These are phyloP conservation scores for Drosophila kuntzei DNA, from an alignment of 2,888 invertebrate species.

Conservation along the genomic window DNA sequence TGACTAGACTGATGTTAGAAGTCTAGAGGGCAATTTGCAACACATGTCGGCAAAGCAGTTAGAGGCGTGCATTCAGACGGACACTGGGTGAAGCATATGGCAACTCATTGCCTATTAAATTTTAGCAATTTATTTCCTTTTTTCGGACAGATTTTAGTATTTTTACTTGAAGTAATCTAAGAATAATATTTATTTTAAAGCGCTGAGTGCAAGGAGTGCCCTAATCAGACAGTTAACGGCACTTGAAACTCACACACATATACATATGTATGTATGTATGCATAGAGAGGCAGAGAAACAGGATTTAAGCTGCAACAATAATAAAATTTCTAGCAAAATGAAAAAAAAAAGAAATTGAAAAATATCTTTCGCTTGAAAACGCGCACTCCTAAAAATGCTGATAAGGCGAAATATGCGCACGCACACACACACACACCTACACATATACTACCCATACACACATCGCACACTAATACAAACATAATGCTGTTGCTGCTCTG, in stretches of 20 bases:
- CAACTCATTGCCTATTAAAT: conserved; percentile 68
- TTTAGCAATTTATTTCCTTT: conserved; percentile 65
- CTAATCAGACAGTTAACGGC: conserved; percentile 80
- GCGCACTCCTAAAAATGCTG: conserved; percentile 75
- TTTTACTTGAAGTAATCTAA: conserved; percentile 74
- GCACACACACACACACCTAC: conserved; percentile 37
- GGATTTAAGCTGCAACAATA: conserved; percentile 82
- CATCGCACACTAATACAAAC: conserved; percentile 34
- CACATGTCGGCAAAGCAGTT: conserved; percentile 49
- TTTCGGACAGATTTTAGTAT: conserved; percentile 60
- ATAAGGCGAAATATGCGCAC: conserved; percentile 78
- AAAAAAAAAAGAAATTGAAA: conserved; percentile 55
- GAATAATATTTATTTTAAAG: conserved; percentile 83
- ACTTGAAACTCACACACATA: conserved; percentile 52
- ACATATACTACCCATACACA: background rate
- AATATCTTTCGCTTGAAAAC: conserved; percentile 64
- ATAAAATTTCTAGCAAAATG: conserved; percentile 69
- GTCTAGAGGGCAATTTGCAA: conserved; percentile 46
- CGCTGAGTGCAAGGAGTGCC: conserved; percentile 70
- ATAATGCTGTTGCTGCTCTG: conserved; percentile 34
- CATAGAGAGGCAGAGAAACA: conserved; percentile 47
- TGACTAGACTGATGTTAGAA: conserved; percentile 33
- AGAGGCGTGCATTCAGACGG: conserved; percentile 37
- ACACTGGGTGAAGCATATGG: conserved; percentile 49
- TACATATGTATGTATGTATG: conserved; percentile 20